These are phyloP conservation scores for Hipposideros larvatus DNA, from an alignment of 2,797 vertebrate species.

Conservation along the genomic window DNA sequence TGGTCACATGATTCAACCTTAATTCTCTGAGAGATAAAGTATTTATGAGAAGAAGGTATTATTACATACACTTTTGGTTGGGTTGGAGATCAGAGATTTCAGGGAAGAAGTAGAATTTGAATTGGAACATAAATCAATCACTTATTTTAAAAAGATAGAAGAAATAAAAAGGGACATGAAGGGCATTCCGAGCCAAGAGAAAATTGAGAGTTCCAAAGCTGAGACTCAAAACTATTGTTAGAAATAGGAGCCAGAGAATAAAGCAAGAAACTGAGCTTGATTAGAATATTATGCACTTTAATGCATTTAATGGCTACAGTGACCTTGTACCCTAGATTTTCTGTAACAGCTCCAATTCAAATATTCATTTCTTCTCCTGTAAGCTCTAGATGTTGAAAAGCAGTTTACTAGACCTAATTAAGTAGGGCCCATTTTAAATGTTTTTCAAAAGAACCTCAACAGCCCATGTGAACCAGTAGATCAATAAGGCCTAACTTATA, in stretches of 20 bases:
- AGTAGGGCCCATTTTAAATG: neutral
- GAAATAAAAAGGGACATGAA: neutral
- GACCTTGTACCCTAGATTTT: neutral
- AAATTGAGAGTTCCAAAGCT: neutral
- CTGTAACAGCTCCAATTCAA: neutral
- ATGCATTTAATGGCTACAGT: constrained; percentile 1
- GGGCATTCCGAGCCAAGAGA: neutral
- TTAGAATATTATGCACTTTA: neutral
- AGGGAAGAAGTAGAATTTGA: neutral
- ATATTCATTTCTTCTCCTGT: neutral
- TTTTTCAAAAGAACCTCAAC: constrained; percentile 2
- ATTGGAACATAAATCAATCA: constrained; percentile 24
- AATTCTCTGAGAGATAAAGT: constrained; percentile 3
- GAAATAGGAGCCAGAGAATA: constrained; percentile 10
- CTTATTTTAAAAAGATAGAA: neutral
- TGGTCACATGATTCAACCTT: neutral
- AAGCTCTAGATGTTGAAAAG: neutral
- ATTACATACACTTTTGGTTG: too few species aligned
- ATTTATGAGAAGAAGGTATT: neutral
- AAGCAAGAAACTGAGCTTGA: constrained; percentile 19
- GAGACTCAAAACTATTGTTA: constrained; percentile 39
- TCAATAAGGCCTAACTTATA: neutral
- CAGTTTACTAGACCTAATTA: neutral
- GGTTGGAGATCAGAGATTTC: neutral
- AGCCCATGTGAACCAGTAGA: neutral